phyloP scores from a whole-genome alignment of 30 jellyfish, hydroid and myxozoan species.

The Catostylus mosaicus region DNA sequence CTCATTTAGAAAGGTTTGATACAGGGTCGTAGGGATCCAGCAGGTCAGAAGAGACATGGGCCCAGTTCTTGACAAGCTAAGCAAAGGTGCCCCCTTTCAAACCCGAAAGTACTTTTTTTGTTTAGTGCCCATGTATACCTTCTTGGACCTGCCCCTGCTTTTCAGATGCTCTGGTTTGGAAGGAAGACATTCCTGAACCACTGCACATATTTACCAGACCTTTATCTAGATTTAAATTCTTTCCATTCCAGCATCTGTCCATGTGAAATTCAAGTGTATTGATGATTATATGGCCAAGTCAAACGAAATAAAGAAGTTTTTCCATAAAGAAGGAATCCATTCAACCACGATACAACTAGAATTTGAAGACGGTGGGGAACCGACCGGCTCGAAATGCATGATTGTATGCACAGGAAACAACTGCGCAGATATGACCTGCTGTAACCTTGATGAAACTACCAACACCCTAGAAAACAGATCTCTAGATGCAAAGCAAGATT shows the following conservation, averaged over 20 bases:
- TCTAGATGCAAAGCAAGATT: neutral
- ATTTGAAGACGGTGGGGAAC: constrained; percentile 64
- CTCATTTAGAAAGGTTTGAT: too few species aligned
- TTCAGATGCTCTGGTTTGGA: too few species aligned
- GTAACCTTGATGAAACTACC: constrained; percentile 44
- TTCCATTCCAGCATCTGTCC: constrained; percentile 83
- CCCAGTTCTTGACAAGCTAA: too few species aligned
- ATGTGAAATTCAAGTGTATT: constrained; percentile 79
- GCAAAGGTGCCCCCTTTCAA: too few species aligned
- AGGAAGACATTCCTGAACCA: too few species aligned
- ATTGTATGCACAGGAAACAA: constrained; percentile 56
- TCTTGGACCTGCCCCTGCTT: too few species aligned
- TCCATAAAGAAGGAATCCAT: constrained; percentile 91
- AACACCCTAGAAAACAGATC: constrained; percentile 7
- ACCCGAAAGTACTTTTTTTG: too few species aligned
- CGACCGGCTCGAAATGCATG: constrained; percentile 65
- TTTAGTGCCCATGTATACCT: too few species aligned
- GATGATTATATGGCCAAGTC: constrained; percentile 79
- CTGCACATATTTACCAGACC: neutral
- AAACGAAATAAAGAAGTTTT: constrained; percentile 68
- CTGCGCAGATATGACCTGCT: constrained; percentile 75
- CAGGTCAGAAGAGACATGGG: too few species aligned
- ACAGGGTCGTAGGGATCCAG: too few species aligned
- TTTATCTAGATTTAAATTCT: neutral
- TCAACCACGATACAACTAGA: constrained; percentile 83